Evolutionary conservation across 2,888 invertebrate species (phyloP), one percentile per base, ranked within the genome.

Genomic region (Cataglyphis albicans): DNA sequence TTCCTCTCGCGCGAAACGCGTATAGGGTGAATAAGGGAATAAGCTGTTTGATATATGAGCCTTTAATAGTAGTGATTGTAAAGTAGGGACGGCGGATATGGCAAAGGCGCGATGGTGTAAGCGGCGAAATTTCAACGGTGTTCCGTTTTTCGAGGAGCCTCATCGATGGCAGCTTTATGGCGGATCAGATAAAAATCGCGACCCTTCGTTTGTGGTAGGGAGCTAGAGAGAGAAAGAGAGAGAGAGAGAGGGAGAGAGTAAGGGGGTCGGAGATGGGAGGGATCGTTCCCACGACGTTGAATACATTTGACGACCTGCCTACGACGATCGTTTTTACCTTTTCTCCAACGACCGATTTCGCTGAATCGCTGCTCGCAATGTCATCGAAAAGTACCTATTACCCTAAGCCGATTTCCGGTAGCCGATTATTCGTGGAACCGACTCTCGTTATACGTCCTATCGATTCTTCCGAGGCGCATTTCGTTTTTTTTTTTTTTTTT

Each of bases 111-210:
- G 81, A 68, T 38, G 74, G 81, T 83, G 83, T 83, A 81, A 87
- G 88, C 83, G 90, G 64, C 63, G 87, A 88, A 89, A 86, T 83
- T 74, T 87, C 83, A 86, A 83, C 65, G 84, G 80, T 80, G 64
- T 67, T 55, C 68, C 75, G 18, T 81, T 55, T 63, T 64, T 57
- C 55, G 87, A 64, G 52, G 86, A 86, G 84, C 83, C 52, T n/a
- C 82, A 82, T 83, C 87, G 84, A 91, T 89, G 87, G 89, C 86
- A 90, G 85, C 90, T 92, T 91, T 88, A 89, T 88, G 89, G 87
- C 59, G 86, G 89, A 90, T 92, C 89, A 85, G 91, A 91, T 91
- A 89, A 90, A 85, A 85, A 86, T 81, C 67, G 80, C 76, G 86
- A 87, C 87, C 84, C 84, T 84, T 82, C 83, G 83, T 57, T 76